Conservation (phyloP, 2,113 vertebrate species). For the Indicator indicator region DNA sequence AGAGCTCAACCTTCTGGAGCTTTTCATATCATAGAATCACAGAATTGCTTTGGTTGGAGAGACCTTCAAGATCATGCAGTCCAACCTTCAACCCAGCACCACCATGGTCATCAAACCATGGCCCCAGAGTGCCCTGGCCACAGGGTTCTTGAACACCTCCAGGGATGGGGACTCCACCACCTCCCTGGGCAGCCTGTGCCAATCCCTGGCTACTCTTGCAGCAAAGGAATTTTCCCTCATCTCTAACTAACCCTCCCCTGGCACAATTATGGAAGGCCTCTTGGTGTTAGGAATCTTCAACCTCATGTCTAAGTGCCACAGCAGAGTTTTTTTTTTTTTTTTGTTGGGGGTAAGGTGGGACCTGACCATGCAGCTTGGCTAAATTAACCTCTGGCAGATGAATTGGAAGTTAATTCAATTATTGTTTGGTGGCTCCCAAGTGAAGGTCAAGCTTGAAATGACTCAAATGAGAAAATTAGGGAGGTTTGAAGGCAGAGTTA, state of each 20-base stretch:
- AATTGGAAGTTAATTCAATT: slow-evolving; percentile 42
- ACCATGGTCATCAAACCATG: too few relatives aligned
- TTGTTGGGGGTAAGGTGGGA: background rate
- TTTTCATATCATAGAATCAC: too few relatives aligned
- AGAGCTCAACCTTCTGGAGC: too few relatives aligned
- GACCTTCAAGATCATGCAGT: too few relatives aligned
- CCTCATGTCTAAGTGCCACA: accelerated
- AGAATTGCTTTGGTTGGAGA: too few relatives aligned
- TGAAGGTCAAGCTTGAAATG: slow-evolving; percentile 7
- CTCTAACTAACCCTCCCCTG: background rate
- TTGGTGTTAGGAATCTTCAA: accelerated
- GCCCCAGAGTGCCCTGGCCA: too few relatives aligned
- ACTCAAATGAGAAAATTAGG: background rate
- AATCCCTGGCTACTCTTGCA: too few relatives aligned
- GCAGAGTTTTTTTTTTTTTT: background rate
- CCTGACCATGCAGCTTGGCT: background rate
- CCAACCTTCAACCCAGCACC: too few relatives aligned
- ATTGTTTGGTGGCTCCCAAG: background rate
- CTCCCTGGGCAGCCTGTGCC: too few relatives aligned
- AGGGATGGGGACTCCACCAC: too few relatives aligned
- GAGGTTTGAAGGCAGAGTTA: background rate
- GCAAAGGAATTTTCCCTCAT: background rate
- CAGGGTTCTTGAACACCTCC: too few relatives aligned
- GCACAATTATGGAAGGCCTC: accelerated
- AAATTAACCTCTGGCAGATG: background rate